A percentile compares a stretch with the other conserved stretches of the same genome.
Evolutionary conservation across 37 sponge, comb jelly and placozoan genomes (phyloP).

Genomic region (Aplysina aerophoba): DNA sequence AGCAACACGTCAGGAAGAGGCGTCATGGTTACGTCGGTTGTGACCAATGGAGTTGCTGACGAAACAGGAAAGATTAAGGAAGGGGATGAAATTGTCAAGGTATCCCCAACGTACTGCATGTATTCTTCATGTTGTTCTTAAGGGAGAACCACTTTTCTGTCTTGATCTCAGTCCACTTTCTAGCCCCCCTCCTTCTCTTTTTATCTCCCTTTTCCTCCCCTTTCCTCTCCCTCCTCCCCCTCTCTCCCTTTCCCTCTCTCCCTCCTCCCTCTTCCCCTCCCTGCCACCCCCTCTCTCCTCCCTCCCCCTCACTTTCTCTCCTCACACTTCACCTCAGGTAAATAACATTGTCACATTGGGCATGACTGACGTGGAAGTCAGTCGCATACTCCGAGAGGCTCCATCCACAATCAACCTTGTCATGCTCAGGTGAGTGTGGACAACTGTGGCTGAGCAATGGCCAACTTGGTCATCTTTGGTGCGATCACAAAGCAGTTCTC

Average conservation of each 20-base stretch:
- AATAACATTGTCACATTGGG: constrained; percentile 69
- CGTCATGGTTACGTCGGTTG: constrained; percentile 70
- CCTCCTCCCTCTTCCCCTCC: too few relatives aligned
- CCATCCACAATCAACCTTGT: constrained; percentile 68
- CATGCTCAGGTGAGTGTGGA: constrained; percentile 52
- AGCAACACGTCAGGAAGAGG: constrained; percentile 35
- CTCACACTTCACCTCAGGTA: constrained; percentile 35
- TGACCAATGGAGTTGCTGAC: constrained; percentile 79
- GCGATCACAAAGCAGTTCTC: too few relatives aligned
- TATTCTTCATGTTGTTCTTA: too few relatives aligned
- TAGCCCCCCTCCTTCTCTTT: too few relatives aligned
- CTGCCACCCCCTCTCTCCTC: neutral
- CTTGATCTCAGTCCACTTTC: too few relatives aligned
- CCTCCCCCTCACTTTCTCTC: neutral
- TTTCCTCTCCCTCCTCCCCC: too few relatives aligned
- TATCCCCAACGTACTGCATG: neutral
- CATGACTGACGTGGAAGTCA: constrained; percentile 55
- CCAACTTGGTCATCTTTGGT: too few relatives aligned
- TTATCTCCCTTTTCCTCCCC: too few relatives aligned
- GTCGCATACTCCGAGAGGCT: constrained; percentile 49
- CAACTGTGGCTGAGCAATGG: too few relatives aligned
- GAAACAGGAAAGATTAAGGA: constrained; percentile 50
- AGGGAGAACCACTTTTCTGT: neutral
- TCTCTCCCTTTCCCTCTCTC: too few relatives aligned
- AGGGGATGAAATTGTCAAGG: constrained; percentile 83